Evolutionary conservation across 1,140 invertebrate species (phyloP), one percentile per base, ranked within the genome.

Genomic region (Drosophila tani): DNA sequence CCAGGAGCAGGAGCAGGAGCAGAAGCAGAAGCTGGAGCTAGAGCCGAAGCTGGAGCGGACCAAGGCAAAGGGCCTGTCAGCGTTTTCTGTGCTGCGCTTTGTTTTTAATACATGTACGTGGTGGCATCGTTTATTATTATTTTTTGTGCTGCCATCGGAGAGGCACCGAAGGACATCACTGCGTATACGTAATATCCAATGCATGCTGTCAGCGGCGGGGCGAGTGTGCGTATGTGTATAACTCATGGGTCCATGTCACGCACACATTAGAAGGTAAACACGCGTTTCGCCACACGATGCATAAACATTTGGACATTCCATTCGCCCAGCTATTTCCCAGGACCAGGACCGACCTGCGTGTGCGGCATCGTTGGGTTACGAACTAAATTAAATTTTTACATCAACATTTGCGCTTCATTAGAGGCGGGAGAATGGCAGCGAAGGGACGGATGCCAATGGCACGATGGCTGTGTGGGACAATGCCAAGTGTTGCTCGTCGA

Each of bases 301-400:
- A 88, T 88, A 87, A 88, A 87, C 83, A 87, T 87, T 83, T 88
- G 80, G 80, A 81, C 77, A 87, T 75, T 73, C 74, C 74, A 77
- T 74, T 70, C 67, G 69, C 58, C 63, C 60, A 45, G 57, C 74
- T 41, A 65, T 43, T 65, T 32, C 55, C 27, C 55, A 60, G 63
- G 40, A 53, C 29, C 56, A 47, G 74, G 74, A 56, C 57, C 21
- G 74, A 56, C 57, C 17, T 77, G 73, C 76, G 79, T 86, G 82
- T 86, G 83, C 67, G 70, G 73, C 46, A 45, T 64, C 58, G 67
- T 60, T 75, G 76, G 80, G 75, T 68, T 83, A 78, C 80, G 81
- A 87, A 88, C 84, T 88, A 87, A 87, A 87, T 87, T 87, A 87
- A 87, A 87, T 87, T 87, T 87, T 88, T 87, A 87, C 85, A 88